A percentile compares a stretch with the other conserved stretches of the same genome.
Evolutionary conservation across 2,888 invertebrate genomes (phyloP).

Genomic region (Cosmopolites sordidus): DNA sequence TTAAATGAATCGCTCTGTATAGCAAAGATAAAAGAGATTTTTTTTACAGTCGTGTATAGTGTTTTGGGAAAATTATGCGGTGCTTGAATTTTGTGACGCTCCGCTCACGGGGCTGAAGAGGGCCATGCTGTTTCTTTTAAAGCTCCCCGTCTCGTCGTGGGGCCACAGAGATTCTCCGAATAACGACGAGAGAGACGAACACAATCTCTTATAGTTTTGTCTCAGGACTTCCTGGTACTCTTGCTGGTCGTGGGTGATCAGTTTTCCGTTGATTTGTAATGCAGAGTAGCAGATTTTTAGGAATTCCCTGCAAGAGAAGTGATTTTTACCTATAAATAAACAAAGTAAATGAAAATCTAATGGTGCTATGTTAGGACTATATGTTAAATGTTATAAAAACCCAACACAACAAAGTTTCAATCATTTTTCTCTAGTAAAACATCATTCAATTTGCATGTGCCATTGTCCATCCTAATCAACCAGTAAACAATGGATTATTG

Average conservation of each 20-base stretch:
- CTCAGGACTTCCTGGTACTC: slow-evolving; percentile 89
- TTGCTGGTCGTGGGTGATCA: slow-evolving; percentile 83
- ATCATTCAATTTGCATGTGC: no score
- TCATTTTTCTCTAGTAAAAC: no score
- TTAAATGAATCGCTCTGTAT: no score
- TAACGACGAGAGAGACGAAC: slow-evolving; percentile 68
- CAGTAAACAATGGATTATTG: no score
- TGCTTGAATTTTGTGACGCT: slow-evolving; percentile 75
- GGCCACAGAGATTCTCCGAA: slow-evolving; percentile 70
- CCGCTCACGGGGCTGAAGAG: slow-evolving; percentile 77
- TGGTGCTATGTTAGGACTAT: no score
- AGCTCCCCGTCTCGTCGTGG: slow-evolving; percentile 57
- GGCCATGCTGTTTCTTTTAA: slow-evolving; percentile 72
- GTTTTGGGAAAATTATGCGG: slow-evolving; percentile 54
- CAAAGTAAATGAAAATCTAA: no score
- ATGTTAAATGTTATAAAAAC: no score
- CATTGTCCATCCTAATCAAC: no score
- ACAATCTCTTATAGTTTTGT: slow-evolving; percentile 81
- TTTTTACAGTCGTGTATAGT: no score
- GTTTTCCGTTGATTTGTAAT: slow-evolving; percentile 80
- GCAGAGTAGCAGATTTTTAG: slow-evolving; percentile 87
- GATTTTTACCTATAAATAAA: no score
- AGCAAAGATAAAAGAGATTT: no score
- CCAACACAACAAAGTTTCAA: no score
- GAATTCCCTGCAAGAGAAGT: slow-evolving; percentile 83